Evolutionary conservation across 2,113 vertebrate species (phyloP).

Genomic region (Oreotragus oreotragus): DNA sequence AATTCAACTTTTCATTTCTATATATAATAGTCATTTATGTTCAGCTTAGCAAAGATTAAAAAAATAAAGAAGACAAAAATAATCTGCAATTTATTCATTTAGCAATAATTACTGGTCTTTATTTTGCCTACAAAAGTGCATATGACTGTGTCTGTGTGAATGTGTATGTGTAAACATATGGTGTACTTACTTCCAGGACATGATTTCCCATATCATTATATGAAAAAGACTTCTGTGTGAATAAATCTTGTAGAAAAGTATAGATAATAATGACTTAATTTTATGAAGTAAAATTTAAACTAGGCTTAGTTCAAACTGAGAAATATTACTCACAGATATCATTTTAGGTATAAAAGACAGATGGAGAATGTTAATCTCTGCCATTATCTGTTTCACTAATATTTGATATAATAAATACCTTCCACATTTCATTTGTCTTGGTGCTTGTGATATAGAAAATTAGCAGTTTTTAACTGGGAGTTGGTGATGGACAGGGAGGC

Average conservation of each 20-base stretch:
- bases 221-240: not conserved
- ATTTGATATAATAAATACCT: not conserved
- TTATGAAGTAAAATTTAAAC: not conserved
- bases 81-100: not conserved
- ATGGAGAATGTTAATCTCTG: not conserved
- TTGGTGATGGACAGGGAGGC: not conserved
- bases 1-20: not conserved
- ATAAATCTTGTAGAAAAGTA: not conserved
- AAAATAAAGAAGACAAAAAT: not conserved
- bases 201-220: not conserved
- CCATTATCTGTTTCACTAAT: not conserved
- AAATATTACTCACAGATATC: not conserved
- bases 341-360: not conserved
- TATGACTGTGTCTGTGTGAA: not conserved
- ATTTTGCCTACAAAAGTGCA: not conserved
- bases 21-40: not conserved
- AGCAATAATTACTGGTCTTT: not conserved
- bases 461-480: not conserved
- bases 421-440: not conserved
- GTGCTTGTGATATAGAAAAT: not conserved
- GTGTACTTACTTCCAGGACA: not conserved
- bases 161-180: not conserved
- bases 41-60: not conserved
- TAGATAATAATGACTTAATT: not conserved
- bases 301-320: not conserved